Evolutionary conservation across 2,888 invertebrate genomes (phyloP).

Genomic region (Alloplasta piceator): DNA sequence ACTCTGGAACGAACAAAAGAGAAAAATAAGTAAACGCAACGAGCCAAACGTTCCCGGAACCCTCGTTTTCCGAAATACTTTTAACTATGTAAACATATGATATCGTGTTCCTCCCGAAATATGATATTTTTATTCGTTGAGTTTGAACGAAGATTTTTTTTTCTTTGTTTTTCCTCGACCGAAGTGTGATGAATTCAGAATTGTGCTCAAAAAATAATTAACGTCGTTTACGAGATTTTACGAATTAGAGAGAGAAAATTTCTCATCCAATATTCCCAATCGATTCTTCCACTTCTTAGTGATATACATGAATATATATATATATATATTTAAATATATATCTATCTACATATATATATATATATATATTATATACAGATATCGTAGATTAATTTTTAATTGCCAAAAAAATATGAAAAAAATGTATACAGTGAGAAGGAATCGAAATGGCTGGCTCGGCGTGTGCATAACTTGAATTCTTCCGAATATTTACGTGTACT

Average conservation of each 20-base stretch:
- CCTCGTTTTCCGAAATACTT: slow-evolving; percentile 43
- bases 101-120: neutral
- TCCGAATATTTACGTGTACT: slow-evolving; percentile 61
- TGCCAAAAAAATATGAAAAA: slow-evolving; percentile 32
- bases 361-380: neutral
- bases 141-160: too few relatives aligned
- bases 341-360: too few relatives aligned
- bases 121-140: too few relatives aligned
- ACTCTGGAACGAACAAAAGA: slow-evolving; percentile 12
- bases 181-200: slow-evolving; percentile 54
- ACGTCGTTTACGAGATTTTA: slow-evolving; percentile 15
- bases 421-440: slow-evolving; percentile 20
- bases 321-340: slow-evolving; percentile 44
- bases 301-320: slow-evolving; percentile 51
- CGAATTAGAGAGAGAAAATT: slow-evolving; percentile 36
- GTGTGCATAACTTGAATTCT: slow-evolving; percentile 53
- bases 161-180: neutral
- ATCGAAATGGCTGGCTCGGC: slow-evolving; percentile 48
- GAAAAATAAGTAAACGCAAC: slow-evolving; percentile 48
- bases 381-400: slow-evolving; percentile 42
- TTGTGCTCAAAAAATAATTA: slow-evolving; percentile 60
- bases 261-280: slow-evolving; percentile 35
- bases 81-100: neutral
- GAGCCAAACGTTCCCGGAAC: slow-evolving; percentile 52
- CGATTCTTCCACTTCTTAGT: slow-evolving; percentile 61